Percentiles rank a stretch among this genome's conserved stretches.
Conservation (phyloP, 2,113 vertebrate species). For the Panurus biarmicus region DNA sequence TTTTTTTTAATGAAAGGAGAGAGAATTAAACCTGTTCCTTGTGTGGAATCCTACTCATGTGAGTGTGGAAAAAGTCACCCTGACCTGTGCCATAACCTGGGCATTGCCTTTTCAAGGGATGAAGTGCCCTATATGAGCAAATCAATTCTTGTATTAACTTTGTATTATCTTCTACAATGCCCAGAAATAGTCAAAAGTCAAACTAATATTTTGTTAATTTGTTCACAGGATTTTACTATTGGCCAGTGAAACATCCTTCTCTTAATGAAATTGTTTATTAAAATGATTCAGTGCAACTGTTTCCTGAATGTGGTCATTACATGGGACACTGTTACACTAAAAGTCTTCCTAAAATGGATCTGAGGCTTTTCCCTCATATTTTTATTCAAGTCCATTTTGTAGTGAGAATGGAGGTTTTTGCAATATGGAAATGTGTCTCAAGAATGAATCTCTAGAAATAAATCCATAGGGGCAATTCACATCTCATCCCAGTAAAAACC, state of each 20-base stretch:
- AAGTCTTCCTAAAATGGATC: not conserved
- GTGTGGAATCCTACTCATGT: no score
- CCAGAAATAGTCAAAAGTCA: not conserved
- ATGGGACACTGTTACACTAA: not conserved
- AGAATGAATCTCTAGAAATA: not conserved
- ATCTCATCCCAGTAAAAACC: not conserved
- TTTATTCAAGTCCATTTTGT: not conserved
- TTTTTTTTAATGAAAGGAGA: no score
- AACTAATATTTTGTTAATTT: not conserved
- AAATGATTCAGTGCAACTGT: not conserved
- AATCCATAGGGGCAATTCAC: not conserved
- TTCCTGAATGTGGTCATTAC: not conserved
- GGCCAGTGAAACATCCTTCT: not conserved
- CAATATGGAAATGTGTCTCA: not conserved
- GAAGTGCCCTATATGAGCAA: not conserved
- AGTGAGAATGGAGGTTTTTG: not conserved
- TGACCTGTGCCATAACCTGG: no score
- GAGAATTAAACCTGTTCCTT: no score
- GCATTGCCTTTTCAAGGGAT: no score
- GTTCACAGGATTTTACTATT: not conserved
- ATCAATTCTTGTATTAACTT: not conserved
- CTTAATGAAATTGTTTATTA: not conserved
- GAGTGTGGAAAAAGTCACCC: no score
- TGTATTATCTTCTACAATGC: not conserved
- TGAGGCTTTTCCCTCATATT: not conserved